Base-by-base conservation (phyloP, 2,113 vertebrate genomes). In the Lycaon pictus region DNA sequence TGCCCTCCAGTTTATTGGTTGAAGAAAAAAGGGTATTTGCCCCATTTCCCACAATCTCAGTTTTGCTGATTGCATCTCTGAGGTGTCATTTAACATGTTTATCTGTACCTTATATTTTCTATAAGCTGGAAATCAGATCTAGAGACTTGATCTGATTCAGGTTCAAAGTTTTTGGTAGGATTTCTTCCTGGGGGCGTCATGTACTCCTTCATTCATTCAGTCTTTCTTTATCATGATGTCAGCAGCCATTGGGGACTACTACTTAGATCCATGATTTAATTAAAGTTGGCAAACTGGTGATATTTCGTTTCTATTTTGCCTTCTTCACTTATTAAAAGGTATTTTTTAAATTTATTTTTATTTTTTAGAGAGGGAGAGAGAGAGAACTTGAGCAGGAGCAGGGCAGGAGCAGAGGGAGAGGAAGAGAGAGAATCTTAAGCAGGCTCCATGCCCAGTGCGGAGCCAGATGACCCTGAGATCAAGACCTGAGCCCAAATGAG, bases 221-320 rank as follows among this genome's bases (percentile, higher is more conserved):
- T n/a, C 35, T 90, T 86, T 77, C 60, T 53, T 80, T 72, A 56
- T 85, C 56, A 55, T 17, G 62, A 15, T 53, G 51, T 58, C 2
- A 51, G 65, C 19, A 12, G 27, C 35, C 25, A 53, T 58, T 84
- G 77, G 32, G 2, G 19, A 37, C 74, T 17, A 53, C 19, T 35
- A 65, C 32, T 65, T 51, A 60, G 13, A 82, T 29, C 51, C 63
- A 13, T 62, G 80, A 63, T 71, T 96, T 79, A 90, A 76, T 82
- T 56, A 83, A 23, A 69, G 10, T 90, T 90, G 62, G 62, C 43
- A 56, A 80, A 84, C 9, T 80, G 62, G 19, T 85, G 62, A 43
- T 80, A 51, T 84, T 96, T 90, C 25, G 69, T 79, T 88, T 89
- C 62, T 62, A 0, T 90, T 80, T 90, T 63, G 27, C 71, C 62